Conservation (phyloP, 2,113 vertebrate genomes). For the Eleginops maclovinus region DNA sequence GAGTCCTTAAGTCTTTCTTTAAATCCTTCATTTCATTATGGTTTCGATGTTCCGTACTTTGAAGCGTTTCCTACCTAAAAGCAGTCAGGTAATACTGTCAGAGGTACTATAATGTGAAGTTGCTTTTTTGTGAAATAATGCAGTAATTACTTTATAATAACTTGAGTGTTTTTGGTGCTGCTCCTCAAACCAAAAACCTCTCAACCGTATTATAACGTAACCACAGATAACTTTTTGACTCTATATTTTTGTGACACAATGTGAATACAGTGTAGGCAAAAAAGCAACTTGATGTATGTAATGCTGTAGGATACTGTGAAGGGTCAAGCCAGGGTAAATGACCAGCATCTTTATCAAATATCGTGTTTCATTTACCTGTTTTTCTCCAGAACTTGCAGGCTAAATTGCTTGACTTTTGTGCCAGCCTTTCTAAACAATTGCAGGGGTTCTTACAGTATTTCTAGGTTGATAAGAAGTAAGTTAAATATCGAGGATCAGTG, state of each 20-base stretch:
- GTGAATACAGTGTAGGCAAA: slow-evolving; percentile 66
- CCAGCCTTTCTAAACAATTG: slow-evolving; percentile 59
- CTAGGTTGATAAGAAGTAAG: slow-evolving; percentile 36
- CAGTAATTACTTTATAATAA: slow-evolving; percentile 58
- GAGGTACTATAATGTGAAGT: slow-evolving; percentile 61
- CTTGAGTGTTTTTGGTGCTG: slow-evolving; percentile 50
- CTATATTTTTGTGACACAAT: slow-evolving; percentile 71
- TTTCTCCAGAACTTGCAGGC: slow-evolving; percentile 46
- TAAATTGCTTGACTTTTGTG: slow-evolving; percentile 55
- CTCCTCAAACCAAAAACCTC: slow-evolving; percentile 40
- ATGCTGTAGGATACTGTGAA: slow-evolving; percentile 64
- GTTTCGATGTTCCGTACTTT: slow-evolving; percentile 52
- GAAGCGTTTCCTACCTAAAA: slow-evolving; percentile 51
- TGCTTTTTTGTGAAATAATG: slow-evolving; percentile 68
- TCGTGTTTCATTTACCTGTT: slow-evolving; percentile 8
- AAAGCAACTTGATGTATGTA: slow-evolving; percentile 59
- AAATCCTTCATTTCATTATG: slow-evolving; percentile 48
- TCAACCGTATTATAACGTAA: slow-evolving; percentile 43
- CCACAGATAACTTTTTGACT: slow-evolving; percentile 50
- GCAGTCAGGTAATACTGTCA: slow-evolving; percentile 62
- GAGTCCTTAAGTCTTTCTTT: slow-evolving; percentile 39
- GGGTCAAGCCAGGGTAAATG: slow-evolving; percentile 75
- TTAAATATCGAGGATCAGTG: slow-evolving; percentile 16
- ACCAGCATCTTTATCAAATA: slow-evolving; percentile 63
- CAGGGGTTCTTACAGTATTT: slow-evolving; percentile 63